phyloP scores from a whole-genome alignment of 2,797 vertebrate genomes.

The Glossophaga mutica region DNA sequence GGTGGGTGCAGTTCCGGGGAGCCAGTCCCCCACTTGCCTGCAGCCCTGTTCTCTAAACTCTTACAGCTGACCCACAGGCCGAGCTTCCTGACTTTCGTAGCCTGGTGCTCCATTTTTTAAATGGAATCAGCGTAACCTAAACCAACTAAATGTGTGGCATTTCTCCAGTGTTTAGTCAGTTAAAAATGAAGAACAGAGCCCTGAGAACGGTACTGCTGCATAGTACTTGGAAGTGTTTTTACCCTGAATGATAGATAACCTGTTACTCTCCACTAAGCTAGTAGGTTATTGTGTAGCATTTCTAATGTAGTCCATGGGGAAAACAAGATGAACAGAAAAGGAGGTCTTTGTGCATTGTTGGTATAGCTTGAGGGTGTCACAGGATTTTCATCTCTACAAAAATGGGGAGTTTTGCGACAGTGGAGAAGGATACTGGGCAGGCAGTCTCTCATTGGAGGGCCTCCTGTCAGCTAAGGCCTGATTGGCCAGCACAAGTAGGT shows the following conservation, averaged over 20 bases:
- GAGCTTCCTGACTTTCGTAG: neutral
- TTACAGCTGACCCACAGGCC: neutral
- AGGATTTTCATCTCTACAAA: constrained; percentile 40
- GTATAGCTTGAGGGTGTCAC: neutral
- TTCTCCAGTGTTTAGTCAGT: neutral
- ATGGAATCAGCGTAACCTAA: neutral
- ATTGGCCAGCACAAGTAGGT: neutral
- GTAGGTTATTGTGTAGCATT: constrained; percentile 9
- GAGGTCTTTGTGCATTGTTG: constrained; percentile 53
- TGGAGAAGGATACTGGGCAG: constrained; percentile 46
- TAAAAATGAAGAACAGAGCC: constrained; percentile 15
- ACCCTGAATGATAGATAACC: constrained; percentile 6
- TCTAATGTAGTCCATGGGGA: neutral
- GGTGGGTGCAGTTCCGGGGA: neutral
- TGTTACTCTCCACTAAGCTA: neutral
- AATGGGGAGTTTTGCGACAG: neutral
- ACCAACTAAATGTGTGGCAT: neutral
- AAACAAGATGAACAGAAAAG: constrained; percentile 12
- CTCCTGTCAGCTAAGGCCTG: neutral
- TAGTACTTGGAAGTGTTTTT: constrained; percentile 27
- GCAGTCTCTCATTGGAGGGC: constrained; percentile 13
- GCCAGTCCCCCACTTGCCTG: neutral
- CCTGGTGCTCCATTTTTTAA: neutral
- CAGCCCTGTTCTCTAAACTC: neutral
- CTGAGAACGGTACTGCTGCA: neutral